phyloP scores from a whole-genome alignment of 1,140 invertebrate genomes.

The Antheraea mylitta region DNA sequence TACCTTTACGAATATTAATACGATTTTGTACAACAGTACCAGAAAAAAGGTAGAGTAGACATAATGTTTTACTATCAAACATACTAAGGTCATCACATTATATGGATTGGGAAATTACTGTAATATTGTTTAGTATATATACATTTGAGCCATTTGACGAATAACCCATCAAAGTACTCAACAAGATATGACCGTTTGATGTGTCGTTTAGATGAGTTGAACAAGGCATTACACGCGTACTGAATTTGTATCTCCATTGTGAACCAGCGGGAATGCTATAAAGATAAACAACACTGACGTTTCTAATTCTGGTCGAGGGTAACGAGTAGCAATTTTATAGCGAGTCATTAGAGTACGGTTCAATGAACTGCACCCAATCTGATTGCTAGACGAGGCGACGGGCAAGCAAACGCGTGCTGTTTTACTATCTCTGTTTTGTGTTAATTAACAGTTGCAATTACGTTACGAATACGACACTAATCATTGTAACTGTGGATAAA shows the following conservation, averaged over 20 bases:
- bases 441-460: conserved; percentile 23
- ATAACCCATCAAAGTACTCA: background rate
- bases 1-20: no score
- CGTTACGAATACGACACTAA: background rate
- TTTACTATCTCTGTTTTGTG: conserved; percentile 7
- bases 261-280: conserved; percentile 4
- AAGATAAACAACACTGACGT: conserved; percentile 9
- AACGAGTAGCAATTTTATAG: conserved; percentile 33
- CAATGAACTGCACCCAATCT: conserved; percentile 29
- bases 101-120: no score
- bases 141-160: background rate
- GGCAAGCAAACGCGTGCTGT: background rate
- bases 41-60: no score
- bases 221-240: background rate
- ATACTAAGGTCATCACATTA: no score
- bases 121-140: background rate
- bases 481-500: background rate
- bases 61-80: no score
- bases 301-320: conserved; percentile 22
- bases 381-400: conserved; percentile 43
- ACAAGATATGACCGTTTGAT: background rate
- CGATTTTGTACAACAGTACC: no score
- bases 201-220: conserved; percentile 2
- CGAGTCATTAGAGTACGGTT: conserved; percentile 41
- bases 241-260: conserved; percentile 5